These are phyloP conservation scores for Thamnophis sirtalis DNA, from an alignment of 2,113 vertebrate genomes.

Conservation along the genomic window DNA sequence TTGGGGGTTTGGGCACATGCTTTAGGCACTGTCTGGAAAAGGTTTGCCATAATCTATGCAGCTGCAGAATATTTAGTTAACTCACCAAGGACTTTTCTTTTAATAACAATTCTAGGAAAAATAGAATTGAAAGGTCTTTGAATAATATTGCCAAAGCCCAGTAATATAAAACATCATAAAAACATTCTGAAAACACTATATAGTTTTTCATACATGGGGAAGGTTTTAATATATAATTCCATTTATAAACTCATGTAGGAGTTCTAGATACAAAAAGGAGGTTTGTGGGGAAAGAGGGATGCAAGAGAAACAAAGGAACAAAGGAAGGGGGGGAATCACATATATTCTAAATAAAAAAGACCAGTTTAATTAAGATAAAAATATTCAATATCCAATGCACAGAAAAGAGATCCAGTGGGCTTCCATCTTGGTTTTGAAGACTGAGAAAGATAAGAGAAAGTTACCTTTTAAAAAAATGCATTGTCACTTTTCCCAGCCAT, in stretches of 20 bases:
- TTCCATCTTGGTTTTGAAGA: background rate
- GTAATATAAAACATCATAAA: background rate
- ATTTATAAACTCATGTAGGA: background rate
- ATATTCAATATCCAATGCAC: background rate
- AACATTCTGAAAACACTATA: background rate
- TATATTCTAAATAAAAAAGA: background rate
- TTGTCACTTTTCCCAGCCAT: background rate
- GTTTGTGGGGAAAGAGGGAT: background rate
- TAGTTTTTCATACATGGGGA: background rate
- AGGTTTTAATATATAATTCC: background rate
- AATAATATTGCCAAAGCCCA: background rate
- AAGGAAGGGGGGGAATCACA: background rate
- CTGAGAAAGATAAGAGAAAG: background rate
- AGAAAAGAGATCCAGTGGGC: background rate
- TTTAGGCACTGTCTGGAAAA: no score
- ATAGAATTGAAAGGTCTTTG: background rate
- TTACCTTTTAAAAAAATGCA: background rate
- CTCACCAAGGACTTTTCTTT: background rate
- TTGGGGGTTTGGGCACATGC: no score
- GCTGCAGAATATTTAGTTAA: background rate
- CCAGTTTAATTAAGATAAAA: background rate
- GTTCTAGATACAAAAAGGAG: background rate
- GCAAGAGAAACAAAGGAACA: background rate
- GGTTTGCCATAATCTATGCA: background rate
- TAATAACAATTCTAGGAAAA: background rate